These are phyloP conservation scores for Intellagama lesueurii DNA, from an alignment of 2,797 vertebrate species.

Conservation along the genomic window DNA sequence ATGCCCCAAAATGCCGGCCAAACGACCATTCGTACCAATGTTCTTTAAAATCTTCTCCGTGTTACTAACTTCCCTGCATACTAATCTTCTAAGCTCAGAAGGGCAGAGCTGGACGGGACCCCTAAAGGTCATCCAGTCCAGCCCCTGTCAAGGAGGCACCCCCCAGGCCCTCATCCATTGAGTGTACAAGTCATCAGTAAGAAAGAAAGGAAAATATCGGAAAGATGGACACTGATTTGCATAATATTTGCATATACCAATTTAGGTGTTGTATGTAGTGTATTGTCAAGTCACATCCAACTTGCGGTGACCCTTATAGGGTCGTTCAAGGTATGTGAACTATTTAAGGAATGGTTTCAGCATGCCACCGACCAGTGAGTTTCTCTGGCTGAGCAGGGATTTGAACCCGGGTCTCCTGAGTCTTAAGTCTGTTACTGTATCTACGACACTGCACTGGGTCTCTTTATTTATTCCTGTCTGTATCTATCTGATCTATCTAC, in stretches of 20 bases:
- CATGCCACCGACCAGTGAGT: background rate
- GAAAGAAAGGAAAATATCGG: too few relatives aligned
- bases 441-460: background rate
- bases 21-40: background rate
- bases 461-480: too few relatives aligned
- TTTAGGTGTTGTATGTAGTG: background rate
- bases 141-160: too few relatives aligned
- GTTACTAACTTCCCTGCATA: background rate
- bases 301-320: too few relatives aligned
- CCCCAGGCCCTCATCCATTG: too few relatives aligned
- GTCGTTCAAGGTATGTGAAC: too few relatives aligned
- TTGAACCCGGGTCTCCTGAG: background rate
- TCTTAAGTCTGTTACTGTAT: background rate
- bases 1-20: too few relatives aligned
- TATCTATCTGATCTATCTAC: too few relatives aligned
- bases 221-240: too few relatives aligned
- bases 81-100: too few relatives aligned
- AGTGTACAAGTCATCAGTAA: background rate
- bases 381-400: background rate
- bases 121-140: background rate
- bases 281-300: background rate
- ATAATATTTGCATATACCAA: background rate
- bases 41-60: background rate
- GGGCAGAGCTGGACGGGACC: background rate
- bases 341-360: too few relatives aligned